Conservation (phyloP, 1,140 invertebrate genomes). For the Drosophila micromelanica region DNA sequence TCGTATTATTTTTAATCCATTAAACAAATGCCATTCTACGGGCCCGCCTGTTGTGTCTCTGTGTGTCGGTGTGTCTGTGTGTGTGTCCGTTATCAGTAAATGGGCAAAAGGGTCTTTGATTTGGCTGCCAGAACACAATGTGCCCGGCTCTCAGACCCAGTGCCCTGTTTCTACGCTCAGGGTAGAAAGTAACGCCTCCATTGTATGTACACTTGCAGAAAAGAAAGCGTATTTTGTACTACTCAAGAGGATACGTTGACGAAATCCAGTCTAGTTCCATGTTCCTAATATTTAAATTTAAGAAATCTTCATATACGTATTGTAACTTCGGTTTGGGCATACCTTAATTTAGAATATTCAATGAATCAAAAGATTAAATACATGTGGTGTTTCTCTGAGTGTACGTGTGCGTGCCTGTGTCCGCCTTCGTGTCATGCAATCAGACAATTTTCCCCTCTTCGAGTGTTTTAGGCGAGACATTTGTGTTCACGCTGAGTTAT, state of each 20-base stretch:
- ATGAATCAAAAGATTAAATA: too few species aligned
- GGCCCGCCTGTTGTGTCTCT: slow-evolving; percentile 27
- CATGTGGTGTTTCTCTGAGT: slow-evolving; percentile 1
- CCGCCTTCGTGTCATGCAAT: slow-evolving; percentile 52
- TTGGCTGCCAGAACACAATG: slow-evolving; percentile 53
- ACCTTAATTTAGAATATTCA: too few species aligned
- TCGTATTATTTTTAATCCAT: slow-evolving; percentile 81
- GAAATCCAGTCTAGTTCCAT: too few species aligned
- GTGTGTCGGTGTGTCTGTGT: slow-evolving; percentile 14
- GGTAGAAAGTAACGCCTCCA: slow-evolving; percentile 71
- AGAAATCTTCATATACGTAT: too few species aligned
- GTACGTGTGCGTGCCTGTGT: slow-evolving; percentile 4
- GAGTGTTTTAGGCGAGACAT: slow-evolving; percentile 23
- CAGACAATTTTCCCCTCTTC: slow-evolving; percentile 39
- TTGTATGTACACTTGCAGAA: slow-evolving; percentile 13
- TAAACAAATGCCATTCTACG: slow-evolving; percentile 78
- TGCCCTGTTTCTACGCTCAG: slow-evolving; percentile 21
- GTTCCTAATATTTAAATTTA: too few species aligned
- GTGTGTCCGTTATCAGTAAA: slow-evolving; percentile 67
- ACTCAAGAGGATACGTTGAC: too few species aligned
- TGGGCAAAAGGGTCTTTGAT: slow-evolving; percentile 72
- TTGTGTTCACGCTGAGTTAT: slow-evolving; percentile 66
- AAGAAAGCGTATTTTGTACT: neutral
- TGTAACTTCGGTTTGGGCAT: too few species aligned
- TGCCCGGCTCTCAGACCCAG: slow-evolving; percentile 27